Conservation (phyloP, 2,888 invertebrate genomes). For the Plemyria rubiginata region DNA sequence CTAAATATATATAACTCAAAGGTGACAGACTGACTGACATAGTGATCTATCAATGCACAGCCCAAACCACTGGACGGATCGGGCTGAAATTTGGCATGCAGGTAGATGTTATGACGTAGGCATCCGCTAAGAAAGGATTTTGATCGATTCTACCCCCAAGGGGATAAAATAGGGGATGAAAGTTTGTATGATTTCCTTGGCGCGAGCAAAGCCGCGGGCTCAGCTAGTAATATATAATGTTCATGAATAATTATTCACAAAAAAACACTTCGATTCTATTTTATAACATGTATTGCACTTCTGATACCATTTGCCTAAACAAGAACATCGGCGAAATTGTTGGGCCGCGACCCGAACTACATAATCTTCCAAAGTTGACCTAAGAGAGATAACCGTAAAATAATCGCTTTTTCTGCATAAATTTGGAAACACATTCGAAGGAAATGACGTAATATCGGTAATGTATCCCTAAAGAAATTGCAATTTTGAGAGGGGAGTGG, state of each 20-base stretch:
- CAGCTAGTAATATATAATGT: too few relatives aligned
- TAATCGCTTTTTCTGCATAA: slow-evolving; percentile 22
- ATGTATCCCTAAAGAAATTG: slow-evolving; percentile 46
- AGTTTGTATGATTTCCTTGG: too few relatives aligned
- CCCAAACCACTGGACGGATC: too few relatives aligned
- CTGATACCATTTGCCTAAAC: slow-evolving; percentile 20
- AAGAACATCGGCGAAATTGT: slow-evolving; percentile 13
- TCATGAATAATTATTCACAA: background rate
- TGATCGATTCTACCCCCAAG: too few relatives aligned
- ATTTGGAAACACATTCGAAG: slow-evolving; percentile 29
- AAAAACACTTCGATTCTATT: slow-evolving; percentile 11
- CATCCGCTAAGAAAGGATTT: too few relatives aligned
- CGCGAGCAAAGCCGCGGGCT: too few relatives aligned
- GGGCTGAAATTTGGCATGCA: too few relatives aligned
- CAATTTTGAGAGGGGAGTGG: slow-evolving; percentile 53
- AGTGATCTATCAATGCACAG: too few relatives aligned
- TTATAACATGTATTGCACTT: slow-evolving; percentile 19
- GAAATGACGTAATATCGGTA: slow-evolving; percentile 35
- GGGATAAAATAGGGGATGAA: too few relatives aligned
- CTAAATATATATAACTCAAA: too few relatives aligned
- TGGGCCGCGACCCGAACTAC: background rate
- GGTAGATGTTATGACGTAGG: too few relatives aligned
- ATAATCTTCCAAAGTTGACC: slow-evolving; percentile 14
- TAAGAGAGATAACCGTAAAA: slow-evolving; percentile 21
- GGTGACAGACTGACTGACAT: too few relatives aligned